phyloP scores from a whole-genome alignment of 2,113 vertebrate species.

The Phylloscopus whistleri region DNA sequence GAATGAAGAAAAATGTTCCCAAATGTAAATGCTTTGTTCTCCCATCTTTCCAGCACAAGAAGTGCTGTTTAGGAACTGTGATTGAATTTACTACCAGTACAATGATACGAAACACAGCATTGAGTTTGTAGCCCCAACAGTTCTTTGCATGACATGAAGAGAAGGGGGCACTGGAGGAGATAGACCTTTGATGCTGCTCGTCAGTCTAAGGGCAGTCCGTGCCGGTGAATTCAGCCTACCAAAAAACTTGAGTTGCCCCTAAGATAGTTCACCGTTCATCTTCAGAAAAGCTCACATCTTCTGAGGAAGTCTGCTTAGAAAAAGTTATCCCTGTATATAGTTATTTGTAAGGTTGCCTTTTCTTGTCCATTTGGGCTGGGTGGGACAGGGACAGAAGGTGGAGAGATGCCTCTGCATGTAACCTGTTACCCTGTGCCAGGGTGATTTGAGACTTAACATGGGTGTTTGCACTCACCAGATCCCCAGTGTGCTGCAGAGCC shows the following conservation, averaged over 20 bases:
- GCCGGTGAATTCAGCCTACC: not conserved
- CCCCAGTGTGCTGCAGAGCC: not conserved
- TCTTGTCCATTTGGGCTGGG: not conserved
- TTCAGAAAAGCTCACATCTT: not conserved
- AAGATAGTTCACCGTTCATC: not conserved
- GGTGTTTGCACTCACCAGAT: not conserved
- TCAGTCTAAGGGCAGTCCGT: not conserved
- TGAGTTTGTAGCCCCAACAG: not conserved
- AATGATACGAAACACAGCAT: accelerated
- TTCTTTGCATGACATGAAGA: not conserved
- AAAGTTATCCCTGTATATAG: not conserved
- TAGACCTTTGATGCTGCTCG: not conserved
- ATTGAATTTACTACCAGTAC: not conserved
- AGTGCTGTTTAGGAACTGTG: not conserved
- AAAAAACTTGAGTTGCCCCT: not conserved
- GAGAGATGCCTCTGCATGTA: not conserved
- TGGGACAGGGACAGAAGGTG: not conserved
- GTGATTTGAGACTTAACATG: accelerated
- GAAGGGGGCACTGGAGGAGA: not conserved
- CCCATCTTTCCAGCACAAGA: not conserved
- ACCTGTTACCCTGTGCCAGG: not conserved
- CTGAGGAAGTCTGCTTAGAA: not conserved
- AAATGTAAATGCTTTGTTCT: not conserved
- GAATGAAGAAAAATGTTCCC: not conserved
- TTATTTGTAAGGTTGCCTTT: not conserved